Evolutionary conservation across 2,888 invertebrate genomes (phyloP).

Genomic region (Julus scanicus): DNA sequence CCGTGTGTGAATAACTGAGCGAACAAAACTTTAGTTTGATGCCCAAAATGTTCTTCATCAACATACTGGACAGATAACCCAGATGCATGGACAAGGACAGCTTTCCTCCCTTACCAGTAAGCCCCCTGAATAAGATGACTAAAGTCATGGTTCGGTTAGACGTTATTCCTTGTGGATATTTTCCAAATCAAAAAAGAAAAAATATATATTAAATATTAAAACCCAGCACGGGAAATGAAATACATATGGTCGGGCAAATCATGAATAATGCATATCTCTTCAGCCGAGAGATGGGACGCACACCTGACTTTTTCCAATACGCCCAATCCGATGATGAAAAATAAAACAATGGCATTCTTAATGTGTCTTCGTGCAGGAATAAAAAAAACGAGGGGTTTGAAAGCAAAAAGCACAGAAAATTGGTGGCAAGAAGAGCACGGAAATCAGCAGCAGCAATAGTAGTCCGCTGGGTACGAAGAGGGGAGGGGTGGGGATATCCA

Average conservation of each 20-base stretch:
- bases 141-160: neutral
- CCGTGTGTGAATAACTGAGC: no score
- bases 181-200: neutral
- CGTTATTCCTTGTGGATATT: slow-evolving; percentile 11
- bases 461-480: neutral
- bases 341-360: slow-evolving; percentile 28
- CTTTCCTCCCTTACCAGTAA: slow-evolving; percentile 11
- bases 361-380: neutral
- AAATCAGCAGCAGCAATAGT: no score
- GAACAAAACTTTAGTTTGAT: neutral
- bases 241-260: neutral
- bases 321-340: slow-evolving; percentile 22
- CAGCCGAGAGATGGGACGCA: slow-evolving; percentile 27
- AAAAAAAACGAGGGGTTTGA: neutral
- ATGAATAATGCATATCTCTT: slow-evolving; percentile 20
- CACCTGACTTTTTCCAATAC: slow-evolving; percentile 33
- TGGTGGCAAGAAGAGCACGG: slow-evolving; percentile 14
- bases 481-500: neutral
- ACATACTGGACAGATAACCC: neutral
- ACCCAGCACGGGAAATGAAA: slow-evolving; percentile 25
- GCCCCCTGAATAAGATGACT: neutral
- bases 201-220: slow-evolving; percentile 15
- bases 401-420: neutral
- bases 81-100: neutral
- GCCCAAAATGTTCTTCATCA: neutral